Base-by-base conservation (phyloP, 2,797 vertebrate genomes). In the Parauchenoglanis ngamensis region DNA sequence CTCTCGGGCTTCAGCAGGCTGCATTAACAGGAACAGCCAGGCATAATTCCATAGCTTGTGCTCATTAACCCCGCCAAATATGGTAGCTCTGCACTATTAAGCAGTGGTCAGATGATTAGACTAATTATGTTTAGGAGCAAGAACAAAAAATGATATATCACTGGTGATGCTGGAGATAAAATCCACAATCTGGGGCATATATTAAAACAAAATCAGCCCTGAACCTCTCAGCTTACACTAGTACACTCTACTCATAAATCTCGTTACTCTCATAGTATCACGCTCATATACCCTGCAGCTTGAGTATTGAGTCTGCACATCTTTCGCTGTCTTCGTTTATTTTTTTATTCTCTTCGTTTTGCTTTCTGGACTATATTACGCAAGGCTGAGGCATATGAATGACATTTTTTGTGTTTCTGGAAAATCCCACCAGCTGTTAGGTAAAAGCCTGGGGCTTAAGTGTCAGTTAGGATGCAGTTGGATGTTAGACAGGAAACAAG, bases 401-500 rank as follows among this genome's bases (percentile, higher is more conserved):
- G 87, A 90, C 86, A 90, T 91, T 94, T 94, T 90, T 90, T 90
- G 73, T 52, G 28, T 82, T 63, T 79, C 46, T 76, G 44, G 21
- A 77, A 88, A 80, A 87, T 25, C 75, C 19, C 84, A 0, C 92
- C 91, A 96, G 94, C 94, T 93, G 93, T 92, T 87, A 94, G 89
- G 94, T 94, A 94, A 96, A 96, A 94, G 93, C 92, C 94, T 90
- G 31, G 86, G 92, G 94, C 86, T 88, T 59, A 87, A 91, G 87
- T 72, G 87, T 92, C 78, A 87, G 90, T 87, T 81, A 83, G 68
- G 83, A 91, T 87, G 84, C n/a, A 72, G 54, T 63, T 61, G 77
- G 63, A 85, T 93, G 94, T 92, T 93, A 96, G 95, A 94, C 92
- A 92, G 95, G 94, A 95, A 93, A 94, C 92, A 91, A 73, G 81